Evolutionary conservation across 1,140 invertebrate genomes (phyloP), one percentile per base, ranked within the genome.

Genomic region (Eumaeus atala): DNA sequence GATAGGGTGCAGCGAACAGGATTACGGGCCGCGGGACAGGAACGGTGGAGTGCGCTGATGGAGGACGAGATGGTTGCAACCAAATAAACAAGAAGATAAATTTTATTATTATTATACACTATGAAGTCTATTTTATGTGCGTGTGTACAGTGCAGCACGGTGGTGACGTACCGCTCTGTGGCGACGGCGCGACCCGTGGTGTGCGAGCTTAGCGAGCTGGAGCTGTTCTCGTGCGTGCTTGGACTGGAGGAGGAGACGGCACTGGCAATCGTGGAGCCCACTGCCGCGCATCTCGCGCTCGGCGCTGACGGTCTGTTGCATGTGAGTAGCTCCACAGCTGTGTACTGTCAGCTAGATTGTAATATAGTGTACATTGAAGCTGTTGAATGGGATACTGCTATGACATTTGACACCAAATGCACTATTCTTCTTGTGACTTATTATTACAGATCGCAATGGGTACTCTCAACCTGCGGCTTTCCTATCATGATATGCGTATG

Each of bases 261-360:
- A 1, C 87, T 98, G 5, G 97, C 96, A n/a, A 98, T 99, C 62
- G 94, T 98, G 47, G 97, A 98, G 86, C 97, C 97, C 0, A 93
- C 96, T 42, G 95, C 93, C 6, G 87, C 97, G 11, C 95, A 92
- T 70, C 89, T 95, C 28, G 93, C 95, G 58, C 70, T 88, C 48
- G 53, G 58, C 51, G 51, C 54, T 10, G 66, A 68, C 59, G 34
- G 34, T 42, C 58, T 87, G 51, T 66, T 92, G 16, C 88, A 89
- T 60, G 85, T 83, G 35, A 64, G 61, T 62, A 21, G n/a, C n/a
- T n/a, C 9, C 50, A 18, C 33, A 6, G 21, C 21, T 3, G 2
- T 28, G 21, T n/a, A n/a, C 21, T 28, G 18, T n/a, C 47, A 8
- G 16, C 18, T 18, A 48, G 14, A 33, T 21, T 42, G 9, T 16